Percentiles rank a stretch among this genome's conserved stretches.
These are phyloP conservation scores for Dynastes hyllus DNA, from an alignment of 2,888 invertebrate species.

Conservation along the genomic window DNA sequence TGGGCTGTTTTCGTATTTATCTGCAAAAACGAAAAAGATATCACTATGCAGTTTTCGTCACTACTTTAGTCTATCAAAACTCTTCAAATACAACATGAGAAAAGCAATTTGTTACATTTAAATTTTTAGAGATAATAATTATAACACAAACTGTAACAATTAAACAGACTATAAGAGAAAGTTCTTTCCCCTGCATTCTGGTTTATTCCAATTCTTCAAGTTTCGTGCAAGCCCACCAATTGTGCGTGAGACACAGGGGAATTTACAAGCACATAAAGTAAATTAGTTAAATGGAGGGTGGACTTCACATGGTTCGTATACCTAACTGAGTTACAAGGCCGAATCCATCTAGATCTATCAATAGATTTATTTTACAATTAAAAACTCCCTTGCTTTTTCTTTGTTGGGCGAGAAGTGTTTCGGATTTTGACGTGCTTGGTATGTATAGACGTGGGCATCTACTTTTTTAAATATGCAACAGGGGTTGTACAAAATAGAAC, in stretches of 20 bases:
- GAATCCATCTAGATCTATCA: slow-evolving; percentile 49
- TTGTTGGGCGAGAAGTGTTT: slow-evolving; percentile 9
- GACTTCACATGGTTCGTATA: slow-evolving; percentile 36
- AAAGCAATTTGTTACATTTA: no score
- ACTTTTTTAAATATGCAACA: background rate
- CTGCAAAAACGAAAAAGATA: no score
- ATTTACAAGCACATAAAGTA: slow-evolving; percentile 51
- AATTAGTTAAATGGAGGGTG: slow-evolving; percentile 52
- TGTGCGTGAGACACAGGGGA: slow-evolving; percentile 47
- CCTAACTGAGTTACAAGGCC: slow-evolving; percentile 48
- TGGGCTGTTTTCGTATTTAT: no score
- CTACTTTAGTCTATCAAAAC: no score
- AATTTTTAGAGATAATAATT: no score
- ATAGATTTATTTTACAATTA: slow-evolving; percentile 50
- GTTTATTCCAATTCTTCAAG: background rate
- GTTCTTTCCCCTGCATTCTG: background rate
- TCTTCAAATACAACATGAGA: no score
- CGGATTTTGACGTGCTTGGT: slow-evolving; percentile 2
- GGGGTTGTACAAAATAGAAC: no score
- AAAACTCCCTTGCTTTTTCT: slow-evolving; percentile 20
- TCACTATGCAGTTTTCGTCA: no score
- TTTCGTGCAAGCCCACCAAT: slow-evolving; percentile 41
- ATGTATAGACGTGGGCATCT: background rate
- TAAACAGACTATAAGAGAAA: no score
- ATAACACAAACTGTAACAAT: no score